These are phyloP conservation scores for Aphrophora alni DNA, from an alignment of 2,888 invertebrate genomes.

Conservation along the genomic window DNA sequence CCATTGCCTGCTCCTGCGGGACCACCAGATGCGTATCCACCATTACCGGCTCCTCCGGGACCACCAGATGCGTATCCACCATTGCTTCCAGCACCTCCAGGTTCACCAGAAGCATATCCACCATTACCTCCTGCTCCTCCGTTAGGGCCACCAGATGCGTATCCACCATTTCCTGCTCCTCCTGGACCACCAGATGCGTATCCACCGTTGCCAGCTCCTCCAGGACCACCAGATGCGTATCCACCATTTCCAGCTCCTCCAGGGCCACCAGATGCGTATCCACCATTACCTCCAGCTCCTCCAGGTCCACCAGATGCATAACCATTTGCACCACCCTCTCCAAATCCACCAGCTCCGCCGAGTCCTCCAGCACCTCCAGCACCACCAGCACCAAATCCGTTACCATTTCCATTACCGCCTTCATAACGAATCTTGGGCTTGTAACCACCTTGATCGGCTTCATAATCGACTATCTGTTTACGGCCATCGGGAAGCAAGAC, in stretches of 20 bases:
- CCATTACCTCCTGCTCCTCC: slow-evolving; percentile 25
- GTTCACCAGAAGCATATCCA: slow-evolving; percentile 12
- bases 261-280: slow-evolving; percentile 27
- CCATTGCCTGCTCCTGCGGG: not conserved
- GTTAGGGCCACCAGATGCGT: slow-evolving; percentile 21
- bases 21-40: slow-evolving; percentile 16
- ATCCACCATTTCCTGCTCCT: slow-evolving; percentile 7
- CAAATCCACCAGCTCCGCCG: not conserved
- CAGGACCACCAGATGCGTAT: not conserved
- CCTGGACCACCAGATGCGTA: slow-evolving; percentile 34
- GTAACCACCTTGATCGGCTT: slow-evolving; percentile 68
- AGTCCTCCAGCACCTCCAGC: slow-evolving; percentile 3
- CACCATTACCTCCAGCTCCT: slow-evolving; percentile 31
- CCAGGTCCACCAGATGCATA: slow-evolving; percentile 31
- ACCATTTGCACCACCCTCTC: slow-evolving; percentile 15
- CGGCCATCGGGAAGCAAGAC: slow-evolving; percentile 69
- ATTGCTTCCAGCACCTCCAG: slow-evolving; percentile 10
- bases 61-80: not conserved
- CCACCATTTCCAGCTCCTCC: slow-evolving; percentile 20
- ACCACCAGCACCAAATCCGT: slow-evolving; percentile 25
- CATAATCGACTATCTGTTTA: slow-evolving; percentile 69
- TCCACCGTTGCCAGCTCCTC: slow-evolving; percentile 6
- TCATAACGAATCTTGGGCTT: slow-evolving; percentile 65
- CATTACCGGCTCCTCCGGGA: not conserved
- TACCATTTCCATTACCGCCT: slow-evolving; percentile 48